Conservation (phyloP, 2,113 vertebrate genomes). For the Pseudorectes ferrugineus region DNA sequence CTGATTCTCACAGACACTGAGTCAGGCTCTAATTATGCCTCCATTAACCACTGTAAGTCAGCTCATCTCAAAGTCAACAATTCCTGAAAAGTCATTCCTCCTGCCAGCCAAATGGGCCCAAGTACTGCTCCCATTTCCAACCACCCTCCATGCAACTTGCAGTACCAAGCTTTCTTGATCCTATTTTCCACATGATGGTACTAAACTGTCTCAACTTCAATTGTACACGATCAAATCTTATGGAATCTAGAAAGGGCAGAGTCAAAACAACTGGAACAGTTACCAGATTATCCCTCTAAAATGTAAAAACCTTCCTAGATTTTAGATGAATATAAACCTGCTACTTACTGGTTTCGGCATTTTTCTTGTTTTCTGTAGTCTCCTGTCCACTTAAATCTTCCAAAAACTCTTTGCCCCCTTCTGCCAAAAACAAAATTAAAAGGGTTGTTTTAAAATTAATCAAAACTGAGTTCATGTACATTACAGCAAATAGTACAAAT, state of each 20-base stretch:
- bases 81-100: neutral
- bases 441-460: neutral
- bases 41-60: neutral
- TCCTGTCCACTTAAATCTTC: constrained; percentile 1
- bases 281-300: neutral
- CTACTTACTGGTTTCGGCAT: constrained; percentile 71
- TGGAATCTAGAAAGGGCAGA: neutral
- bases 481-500: neutral
- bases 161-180: neutral
- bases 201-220: neutral
- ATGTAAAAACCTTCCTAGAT: neutral
- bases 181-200: neutral
- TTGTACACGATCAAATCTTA: neutral
- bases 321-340: neutral
- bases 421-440: constrained; percentile 39
- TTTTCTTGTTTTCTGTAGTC: constrained; percentile 14
- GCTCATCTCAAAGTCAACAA: neutral
- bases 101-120: neutral
- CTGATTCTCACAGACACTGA: neutral
- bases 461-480: neutral
- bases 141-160: neutral
- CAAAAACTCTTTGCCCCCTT: neutral
- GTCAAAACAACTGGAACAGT: neutral
- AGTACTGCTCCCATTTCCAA: neutral
- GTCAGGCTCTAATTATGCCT: neutral